phyloP scores from a whole-genome alignment of 2,113 vertebrate genomes.

The Sylvilagus bachmani region DNA sequence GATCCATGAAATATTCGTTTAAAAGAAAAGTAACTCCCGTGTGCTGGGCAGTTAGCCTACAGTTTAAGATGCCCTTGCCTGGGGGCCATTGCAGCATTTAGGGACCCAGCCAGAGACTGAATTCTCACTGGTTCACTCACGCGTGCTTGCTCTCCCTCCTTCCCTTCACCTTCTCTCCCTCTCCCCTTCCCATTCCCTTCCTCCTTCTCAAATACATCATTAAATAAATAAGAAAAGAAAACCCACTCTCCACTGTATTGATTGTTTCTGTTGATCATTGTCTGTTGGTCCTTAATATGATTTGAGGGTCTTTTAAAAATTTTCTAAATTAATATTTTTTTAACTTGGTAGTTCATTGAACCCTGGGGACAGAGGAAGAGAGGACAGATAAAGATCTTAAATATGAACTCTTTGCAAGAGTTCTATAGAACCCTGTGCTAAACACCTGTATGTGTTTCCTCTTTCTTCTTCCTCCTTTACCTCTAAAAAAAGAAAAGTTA shows the following conservation, averaged over 20 bases:
- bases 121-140: too few species aligned
- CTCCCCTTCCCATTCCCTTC: too few species aligned
- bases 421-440: conserved; percentile 61
- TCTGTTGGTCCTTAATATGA: conserved; percentile 23
- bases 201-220: too few species aligned
- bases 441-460: conserved; percentile 84
- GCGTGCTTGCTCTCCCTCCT: too few species aligned
- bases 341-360: conserved; percentile 36
- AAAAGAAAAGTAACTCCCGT: neutral
- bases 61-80: too few species aligned
- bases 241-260: neutral
- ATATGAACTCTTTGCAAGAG: conserved; percentile 44
- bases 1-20: neutral
- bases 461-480: conserved; percentile 83
- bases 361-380: neutral
- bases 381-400: conserved; percentile 17
- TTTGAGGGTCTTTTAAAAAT: neutral
- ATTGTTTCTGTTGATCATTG: conserved; percentile 31
- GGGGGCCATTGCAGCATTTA: too few species aligned
- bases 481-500: conserved; percentile 83
- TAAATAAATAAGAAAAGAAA: neutral
- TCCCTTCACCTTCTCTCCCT: too few species aligned
- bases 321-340: conserved; percentile 43
- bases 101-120: too few species aligned
- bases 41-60: too few species aligned